A percentile compares a stretch with the other conserved stretches of the same genome.
Evolutionary conservation across 2,888 invertebrate species (phyloP).

Genomic region (Slavum lentiscoides): DNA sequence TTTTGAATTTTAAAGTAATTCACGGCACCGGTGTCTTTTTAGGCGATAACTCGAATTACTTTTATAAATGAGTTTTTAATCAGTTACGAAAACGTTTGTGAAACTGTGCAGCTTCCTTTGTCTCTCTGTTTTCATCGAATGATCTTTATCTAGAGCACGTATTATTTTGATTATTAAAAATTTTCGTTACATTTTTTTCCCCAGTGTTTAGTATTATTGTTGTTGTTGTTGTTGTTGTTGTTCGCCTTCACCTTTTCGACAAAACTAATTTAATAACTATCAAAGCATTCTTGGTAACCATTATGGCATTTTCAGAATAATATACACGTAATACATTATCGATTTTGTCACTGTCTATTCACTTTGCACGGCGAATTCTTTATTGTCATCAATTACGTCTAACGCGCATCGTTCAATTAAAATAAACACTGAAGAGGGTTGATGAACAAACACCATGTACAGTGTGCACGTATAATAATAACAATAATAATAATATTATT

Average conservation of each 20-base stretch:
- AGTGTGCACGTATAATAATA: too few relatives aligned
- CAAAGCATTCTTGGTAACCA: constrained; percentile 7
- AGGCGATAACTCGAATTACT: too few relatives aligned
- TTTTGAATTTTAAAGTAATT: too few relatives aligned
- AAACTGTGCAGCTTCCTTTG: too few relatives aligned
- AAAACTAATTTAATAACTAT: constrained; percentile 15
- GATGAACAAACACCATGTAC: neutral
- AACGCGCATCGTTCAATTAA: constrained; percentile 22
- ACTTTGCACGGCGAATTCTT: neutral
- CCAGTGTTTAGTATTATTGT: neutral
- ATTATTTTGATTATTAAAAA: too few relatives aligned
- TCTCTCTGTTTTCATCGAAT: too few relatives aligned
- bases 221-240: neutral
- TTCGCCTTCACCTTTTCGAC: neutral
- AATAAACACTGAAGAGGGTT: constrained; percentile 12
- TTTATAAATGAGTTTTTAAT: too few relatives aligned
- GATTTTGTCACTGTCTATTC: constrained; percentile 7
- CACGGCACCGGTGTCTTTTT: too few relatives aligned
- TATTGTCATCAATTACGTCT: constrained; percentile 33
- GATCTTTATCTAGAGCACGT: too few relatives aligned
- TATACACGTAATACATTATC: constrained; percentile 8
- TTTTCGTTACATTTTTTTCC: too few relatives aligned
- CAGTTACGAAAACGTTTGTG: too few relatives aligned
- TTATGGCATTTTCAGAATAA: neutral
- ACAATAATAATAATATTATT: too few relatives aligned